Percentiles rank a stretch among this genome's conserved stretches.
These are phyloP conservation scores for Araneus ventricosus DNA, from an alignment of 1,140 invertebrate species.

Conservation along the genomic window DNA sequence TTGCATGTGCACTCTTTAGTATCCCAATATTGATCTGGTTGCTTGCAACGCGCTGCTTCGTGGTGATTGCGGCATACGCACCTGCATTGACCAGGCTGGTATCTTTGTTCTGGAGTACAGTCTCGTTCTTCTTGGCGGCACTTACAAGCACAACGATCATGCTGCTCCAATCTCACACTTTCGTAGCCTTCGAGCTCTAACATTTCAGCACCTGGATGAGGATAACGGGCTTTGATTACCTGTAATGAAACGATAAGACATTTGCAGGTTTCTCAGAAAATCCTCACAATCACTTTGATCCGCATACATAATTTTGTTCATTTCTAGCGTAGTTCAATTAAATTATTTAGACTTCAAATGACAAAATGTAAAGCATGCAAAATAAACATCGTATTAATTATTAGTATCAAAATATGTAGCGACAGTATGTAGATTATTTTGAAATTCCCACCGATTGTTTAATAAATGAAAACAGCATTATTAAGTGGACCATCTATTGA, in stretches of 20 bases:
- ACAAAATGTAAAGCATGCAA: too few relatives aligned
- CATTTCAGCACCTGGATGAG: constrained; percentile 36
- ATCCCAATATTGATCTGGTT: constrained; percentile 84
- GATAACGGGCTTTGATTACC: constrained; percentile 80
- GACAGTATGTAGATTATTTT: too few relatives aligned
- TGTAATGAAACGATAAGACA: constrained; percentile 71
- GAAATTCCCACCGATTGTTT: too few relatives aligned
- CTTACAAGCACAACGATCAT: constrained; percentile 84
- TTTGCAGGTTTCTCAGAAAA: too few relatives aligned
- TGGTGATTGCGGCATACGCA: constrained; percentile 84
- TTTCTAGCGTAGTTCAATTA: too few relatives aligned
- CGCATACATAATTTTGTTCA: too few relatives aligned
- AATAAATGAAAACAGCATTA: too few relatives aligned
- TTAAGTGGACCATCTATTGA: too few relatives aligned
- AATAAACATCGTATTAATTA: too few relatives aligned
- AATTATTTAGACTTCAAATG: too few relatives aligned
- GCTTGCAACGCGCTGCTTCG: constrained; percentile 83
- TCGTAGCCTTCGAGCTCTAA: constrained; percentile 69
- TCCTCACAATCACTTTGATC: too few relatives aligned
- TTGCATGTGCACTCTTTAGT: constrained; percentile 82
- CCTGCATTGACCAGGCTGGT: constrained; percentile 82
- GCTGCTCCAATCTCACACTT: constrained; percentile 82
- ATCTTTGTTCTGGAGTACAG: constrained; percentile 83
- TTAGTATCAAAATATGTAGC: too few relatives aligned
- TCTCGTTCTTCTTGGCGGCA: constrained; percentile 82